phyloP scores from a whole-genome alignment of 92 coral and sea anemone species.

The Epizoanthus stellaris region DNA sequence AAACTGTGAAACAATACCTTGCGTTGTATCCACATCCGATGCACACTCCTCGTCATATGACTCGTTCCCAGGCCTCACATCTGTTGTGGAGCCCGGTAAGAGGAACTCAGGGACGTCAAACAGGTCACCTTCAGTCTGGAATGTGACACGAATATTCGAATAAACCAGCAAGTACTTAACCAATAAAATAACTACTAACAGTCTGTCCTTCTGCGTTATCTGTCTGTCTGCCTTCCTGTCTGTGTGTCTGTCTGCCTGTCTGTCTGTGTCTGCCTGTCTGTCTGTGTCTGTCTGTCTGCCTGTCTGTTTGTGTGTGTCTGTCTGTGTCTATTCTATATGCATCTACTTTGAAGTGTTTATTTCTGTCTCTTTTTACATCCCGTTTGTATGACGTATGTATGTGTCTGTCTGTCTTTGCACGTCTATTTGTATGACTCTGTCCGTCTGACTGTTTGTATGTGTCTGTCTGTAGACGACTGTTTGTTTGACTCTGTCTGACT shows the following conservation, averaged over 20 bases:
- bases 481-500: no score
- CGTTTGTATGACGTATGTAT: no score
- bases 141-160: background rate
- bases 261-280: background rate
- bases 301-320: background rate
- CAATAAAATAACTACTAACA: background rate
- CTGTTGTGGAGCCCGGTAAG: background rate
- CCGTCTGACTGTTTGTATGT: no score
- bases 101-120: conserved; percentile 39
- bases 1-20: background rate
- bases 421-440: no score
- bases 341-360: no score
- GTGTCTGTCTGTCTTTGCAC: no score
- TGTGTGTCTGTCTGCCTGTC: background rate
- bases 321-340: background rate
- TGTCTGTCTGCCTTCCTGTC: background rate
- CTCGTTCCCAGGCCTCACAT: conserved; percentile 30
- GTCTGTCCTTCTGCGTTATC: background rate
- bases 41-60: conserved; percentile 11
- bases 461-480: no score
- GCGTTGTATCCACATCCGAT: conserved; percentile 3
- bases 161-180: background rate
- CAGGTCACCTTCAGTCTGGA: conserved; percentile 13
- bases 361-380: no score
- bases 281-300: background rate